Evolutionary conservation across 1,140 invertebrate species (phyloP).

Genomic region (Tyrophagus putrescentiae): DNA sequence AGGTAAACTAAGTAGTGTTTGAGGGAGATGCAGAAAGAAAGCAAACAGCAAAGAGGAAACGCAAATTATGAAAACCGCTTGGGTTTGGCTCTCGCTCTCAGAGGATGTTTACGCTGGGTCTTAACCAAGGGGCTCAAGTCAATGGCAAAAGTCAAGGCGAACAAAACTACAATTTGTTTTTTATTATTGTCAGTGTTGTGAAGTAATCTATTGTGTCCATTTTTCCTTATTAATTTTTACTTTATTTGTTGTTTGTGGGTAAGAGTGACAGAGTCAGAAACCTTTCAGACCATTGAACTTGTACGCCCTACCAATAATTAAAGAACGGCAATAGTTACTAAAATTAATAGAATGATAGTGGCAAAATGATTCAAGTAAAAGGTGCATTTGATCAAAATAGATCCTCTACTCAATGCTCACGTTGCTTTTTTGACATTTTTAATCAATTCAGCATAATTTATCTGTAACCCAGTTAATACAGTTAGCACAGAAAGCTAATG

Average conservation of each 20-base stretch:
- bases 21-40: not conserved
- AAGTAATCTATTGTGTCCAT: not conserved
- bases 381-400: no score
- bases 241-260: not conserved
- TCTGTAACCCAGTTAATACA: not conserved
- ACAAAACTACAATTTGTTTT: constrained; percentile 12
- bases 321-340: not conserved
- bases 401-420: no score
- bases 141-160: not conserved
- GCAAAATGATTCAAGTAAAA: no score
- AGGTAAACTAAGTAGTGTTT: not conserved
- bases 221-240: not conserved
- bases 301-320: not conserved
- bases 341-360: no score
- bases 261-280: not conserved
- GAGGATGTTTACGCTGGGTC: constrained; percentile 11
- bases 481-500: not conserved
- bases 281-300: not conserved
- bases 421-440: not conserved
- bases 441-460: constrained; percentile 2
- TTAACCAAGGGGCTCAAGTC: not conserved
- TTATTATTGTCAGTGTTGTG: no score
- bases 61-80: no score
- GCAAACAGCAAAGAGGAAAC: not conserved
- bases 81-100: not conserved